phyloP scores from a whole-genome alignment of 2,113 vertebrate species.

The Naja naja region DNA sequence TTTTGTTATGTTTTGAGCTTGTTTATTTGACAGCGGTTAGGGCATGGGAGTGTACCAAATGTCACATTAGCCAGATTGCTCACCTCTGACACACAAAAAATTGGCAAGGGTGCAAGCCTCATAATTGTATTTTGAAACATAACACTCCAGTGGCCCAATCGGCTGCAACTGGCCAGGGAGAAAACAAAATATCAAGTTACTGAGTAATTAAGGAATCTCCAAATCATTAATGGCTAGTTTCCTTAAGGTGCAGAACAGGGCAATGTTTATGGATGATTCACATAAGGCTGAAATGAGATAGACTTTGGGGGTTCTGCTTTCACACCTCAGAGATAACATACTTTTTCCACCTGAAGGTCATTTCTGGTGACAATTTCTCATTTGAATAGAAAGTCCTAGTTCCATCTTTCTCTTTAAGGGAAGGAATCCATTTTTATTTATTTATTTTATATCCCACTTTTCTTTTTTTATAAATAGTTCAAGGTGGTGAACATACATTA shows the following conservation, averaged over 20 bases:
- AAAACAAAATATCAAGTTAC: background rate
- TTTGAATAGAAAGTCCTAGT: background rate
- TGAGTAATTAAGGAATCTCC: background rate
- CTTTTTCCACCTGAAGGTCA: background rate
- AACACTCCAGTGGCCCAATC: background rate
- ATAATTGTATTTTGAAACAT: background rate
- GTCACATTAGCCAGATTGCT: background rate
- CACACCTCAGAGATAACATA: background rate
- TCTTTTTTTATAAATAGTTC: background rate
- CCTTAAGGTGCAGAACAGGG: background rate
- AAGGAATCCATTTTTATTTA: no score
- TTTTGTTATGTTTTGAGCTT: background rate
- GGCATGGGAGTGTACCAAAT: background rate
- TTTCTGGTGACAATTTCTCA: background rate
- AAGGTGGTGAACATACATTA: background rate
- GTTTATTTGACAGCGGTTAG: background rate
- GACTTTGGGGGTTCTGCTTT: background rate
- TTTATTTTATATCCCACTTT: no score
- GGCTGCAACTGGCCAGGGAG: background rate
- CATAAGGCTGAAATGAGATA: background rate
- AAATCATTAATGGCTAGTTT: conserved; percentile 11
- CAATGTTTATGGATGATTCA: background rate
- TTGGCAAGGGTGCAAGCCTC: background rate
- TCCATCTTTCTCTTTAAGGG: background rate
- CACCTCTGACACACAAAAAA: background rate